Percentiles rank a stretch among this genome's conserved stretches.
phyloP scores from a whole-genome alignment of 2,797 vertebrate genomes.

The Masticophis lateralis region DNA sequence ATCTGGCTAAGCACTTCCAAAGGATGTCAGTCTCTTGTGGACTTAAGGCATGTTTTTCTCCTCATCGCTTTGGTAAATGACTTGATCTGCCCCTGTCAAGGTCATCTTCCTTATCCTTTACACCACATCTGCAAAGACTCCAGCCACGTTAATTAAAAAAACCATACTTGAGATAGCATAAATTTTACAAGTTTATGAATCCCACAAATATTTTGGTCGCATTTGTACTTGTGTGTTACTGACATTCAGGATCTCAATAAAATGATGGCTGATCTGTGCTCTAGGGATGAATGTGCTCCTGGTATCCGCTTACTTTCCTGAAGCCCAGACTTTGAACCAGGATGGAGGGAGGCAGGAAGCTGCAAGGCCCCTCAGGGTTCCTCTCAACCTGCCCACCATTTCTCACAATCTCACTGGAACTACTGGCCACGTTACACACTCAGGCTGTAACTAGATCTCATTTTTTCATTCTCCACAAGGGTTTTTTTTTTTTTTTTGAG shows the following conservation, averaged over 20 bases:
- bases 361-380: background rate
- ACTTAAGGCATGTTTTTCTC: background rate
- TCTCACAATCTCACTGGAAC: background rate
- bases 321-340: background rate
- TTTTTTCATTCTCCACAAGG: background rate
- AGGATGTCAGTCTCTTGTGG: background rate
- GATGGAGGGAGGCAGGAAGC: background rate
- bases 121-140: background rate
- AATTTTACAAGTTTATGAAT: background rate
- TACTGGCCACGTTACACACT: background rate
- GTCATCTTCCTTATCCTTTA: background rate
- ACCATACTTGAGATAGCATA: background rate
- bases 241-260: background rate
- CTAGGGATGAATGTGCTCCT: background rate
- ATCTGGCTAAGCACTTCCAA: background rate
- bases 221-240: background rate
- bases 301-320: background rate
- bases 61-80: background rate
- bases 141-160: background rate
- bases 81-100: background rate
- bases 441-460: background rate
- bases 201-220: background rate
- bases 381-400: background rate
- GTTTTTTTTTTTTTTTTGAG: background rate
- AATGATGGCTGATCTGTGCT: background rate